phyloP scores from a whole-genome alignment of 2,113 vertebrate species.

The Octodon degus region DNA sequence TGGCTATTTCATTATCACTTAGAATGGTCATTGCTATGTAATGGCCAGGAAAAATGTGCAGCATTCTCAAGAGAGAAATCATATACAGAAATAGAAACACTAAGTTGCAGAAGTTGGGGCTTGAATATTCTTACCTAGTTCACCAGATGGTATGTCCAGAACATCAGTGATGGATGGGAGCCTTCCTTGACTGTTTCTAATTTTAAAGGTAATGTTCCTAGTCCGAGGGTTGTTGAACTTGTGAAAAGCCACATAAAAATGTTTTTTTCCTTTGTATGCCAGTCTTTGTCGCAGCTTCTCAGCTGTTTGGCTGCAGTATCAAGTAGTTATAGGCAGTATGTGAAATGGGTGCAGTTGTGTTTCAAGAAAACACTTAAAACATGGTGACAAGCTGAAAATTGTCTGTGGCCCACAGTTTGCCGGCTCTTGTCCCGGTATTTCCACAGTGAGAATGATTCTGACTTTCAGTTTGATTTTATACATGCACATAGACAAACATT shows the following conservation, averaged over 20 bases:
- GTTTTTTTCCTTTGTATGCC: neutral
- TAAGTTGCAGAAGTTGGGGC: neutral
- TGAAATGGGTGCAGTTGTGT: neutral
- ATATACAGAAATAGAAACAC: neutral
- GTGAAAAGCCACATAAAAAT: neutral
- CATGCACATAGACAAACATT: neutral
- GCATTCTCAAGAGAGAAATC: neutral
- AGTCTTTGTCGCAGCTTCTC: neutral
- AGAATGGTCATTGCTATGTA: neutral
- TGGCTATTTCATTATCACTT: conserved; percentile 36
- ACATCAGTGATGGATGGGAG: neutral
- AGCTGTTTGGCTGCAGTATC: neutral
- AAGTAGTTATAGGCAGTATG: neutral
- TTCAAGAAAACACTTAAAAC: neutral
- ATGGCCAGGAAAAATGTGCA: neutral
- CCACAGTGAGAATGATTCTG: neutral
- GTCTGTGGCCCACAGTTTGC: neutral
- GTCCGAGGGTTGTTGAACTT: neutral
- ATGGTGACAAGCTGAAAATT: neutral
- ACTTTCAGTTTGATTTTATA: conserved; percentile 14
- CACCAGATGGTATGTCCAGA: neutral
- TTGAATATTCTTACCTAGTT: neutral
- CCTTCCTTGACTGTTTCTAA: neutral
- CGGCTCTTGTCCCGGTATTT: neutral
- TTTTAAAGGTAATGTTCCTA: neutral